Conservation (phyloP, 2,888 invertebrate species). For the Pinctada fucata region DNA sequence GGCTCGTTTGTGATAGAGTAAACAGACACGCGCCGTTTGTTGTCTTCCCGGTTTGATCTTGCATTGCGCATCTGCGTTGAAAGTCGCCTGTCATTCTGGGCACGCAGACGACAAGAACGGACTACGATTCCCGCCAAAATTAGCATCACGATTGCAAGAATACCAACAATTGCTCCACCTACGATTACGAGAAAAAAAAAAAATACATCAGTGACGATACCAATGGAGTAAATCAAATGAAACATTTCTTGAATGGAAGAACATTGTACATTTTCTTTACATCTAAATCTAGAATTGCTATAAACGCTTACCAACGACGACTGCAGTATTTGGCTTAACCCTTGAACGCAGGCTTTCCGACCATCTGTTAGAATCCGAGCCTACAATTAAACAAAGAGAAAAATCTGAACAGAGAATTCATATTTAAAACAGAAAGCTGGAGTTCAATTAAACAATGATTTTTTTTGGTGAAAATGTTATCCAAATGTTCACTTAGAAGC, state of each 20-base stretch:
- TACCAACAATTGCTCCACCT: slow-evolving; percentile 7
- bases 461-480: too few species aligned
- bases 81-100: background rate
- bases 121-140: slow-evolving; percentile 8
- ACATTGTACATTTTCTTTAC: too few species aligned
- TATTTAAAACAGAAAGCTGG: too few species aligned
- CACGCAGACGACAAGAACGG: background rate
- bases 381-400: background rate
- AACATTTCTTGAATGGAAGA: too few species aligned
- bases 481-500: too few species aligned
- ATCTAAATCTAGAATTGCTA: background rate
- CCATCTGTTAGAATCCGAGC: background rate
- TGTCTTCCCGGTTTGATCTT: background rate
- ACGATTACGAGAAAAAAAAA: background rate
- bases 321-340: background rate
- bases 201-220: background rate
- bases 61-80: background rate
- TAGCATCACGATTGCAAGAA: slow-evolving; percentile 8
- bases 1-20: slow-evolving; percentile 22
- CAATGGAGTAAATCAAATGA: background rate
- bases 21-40: background rate
- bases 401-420: too few species aligned
- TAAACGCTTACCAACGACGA: slow-evolving; percentile 4
- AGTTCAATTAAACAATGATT: too few species aligned
- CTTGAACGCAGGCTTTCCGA: background rate